Base-by-base conservation (phyloP, 2,113 vertebrate genomes). In the Tragulus kanchil region DNA sequence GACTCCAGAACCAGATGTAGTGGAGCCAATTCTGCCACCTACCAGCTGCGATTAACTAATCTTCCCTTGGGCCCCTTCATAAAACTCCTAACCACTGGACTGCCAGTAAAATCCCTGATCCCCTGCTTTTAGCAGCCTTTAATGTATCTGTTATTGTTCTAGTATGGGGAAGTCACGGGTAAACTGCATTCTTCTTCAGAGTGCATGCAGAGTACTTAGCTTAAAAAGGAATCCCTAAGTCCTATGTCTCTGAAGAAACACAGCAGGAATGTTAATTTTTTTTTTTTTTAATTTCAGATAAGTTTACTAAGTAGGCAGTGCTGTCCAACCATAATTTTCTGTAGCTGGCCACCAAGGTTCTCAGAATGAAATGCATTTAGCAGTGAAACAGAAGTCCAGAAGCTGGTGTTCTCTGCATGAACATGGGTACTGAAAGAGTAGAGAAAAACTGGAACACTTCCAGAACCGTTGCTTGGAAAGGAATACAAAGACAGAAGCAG, bases 191-290 rank as follows among this genome's bases (percentile, higher is more conserved):
- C 12, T 77, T 73, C 50, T 91, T 93, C 26, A 54, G 62, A 67
- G 54, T 19, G 73, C 45, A 65, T 10, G 31, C 45, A 67, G 78
- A 90, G n/a, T 93, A 69, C 78, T 94, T 75, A 77, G 31, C 48
- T 93, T 94, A 89, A 62, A 45, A 86, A 83, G 85, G 69, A 73
- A 93, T 61, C n/a, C 54, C 45, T 69, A 87, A 48, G 26, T 79
- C 58, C 48, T 50, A 31, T 17, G 54, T 12, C 58, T 95, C 61
- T 69, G 36, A 42, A 21, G 36, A 69, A 10, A 36, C 56, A 52
- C 11, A 52, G 52, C 11, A 52, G 52, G 6, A 31, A n/a, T 8
- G 25, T 56, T 75, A 54, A 52, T 62, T 71, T 6, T 16, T 16
- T 0, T 36, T 36, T 36, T 36, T 36, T 36, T 36, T 36, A 89